Evolutionary conservation across 1,140 invertebrate species (phyloP), one percentile per base, ranked within the genome.

Genomic region (Pinna nobilis): DNA sequence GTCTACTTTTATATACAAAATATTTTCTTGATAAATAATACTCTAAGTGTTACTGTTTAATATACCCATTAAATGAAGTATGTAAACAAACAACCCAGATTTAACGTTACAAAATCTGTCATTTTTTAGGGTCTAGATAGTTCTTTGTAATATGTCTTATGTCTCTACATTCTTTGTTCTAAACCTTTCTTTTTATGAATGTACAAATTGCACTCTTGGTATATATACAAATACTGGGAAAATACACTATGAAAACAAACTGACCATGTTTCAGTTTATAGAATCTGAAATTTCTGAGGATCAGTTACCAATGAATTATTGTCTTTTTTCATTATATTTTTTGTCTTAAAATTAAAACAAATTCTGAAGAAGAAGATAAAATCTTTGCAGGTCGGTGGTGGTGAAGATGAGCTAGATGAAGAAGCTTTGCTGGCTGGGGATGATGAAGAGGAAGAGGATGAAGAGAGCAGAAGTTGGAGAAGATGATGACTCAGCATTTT

Each of bases 391-490:
- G 49, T 41, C 47, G 25, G 44, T 30, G 57, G 68, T 64, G 72
- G 15, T 65, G 59, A 65, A 39, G 77, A 84, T 69, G 85, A 87
- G 13, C 53, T 84, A 41, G 86, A 88, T 75, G 85, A 88, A 57
- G 87, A 87, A 39, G 81, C 82, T 7, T 72, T 86, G 32, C 77
- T 87, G 64, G 90, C 71, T 28, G 90, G 90, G 51, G 91, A 90
- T 41, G 92, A 92, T 68, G 92, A 92, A 51, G 92, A 92, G 23
- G 92, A 92, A 35, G 92, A 92, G 5, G 92, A 92, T 61, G 91
- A 91, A 69, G 92, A 87, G 88, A 83, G 75, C 53, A 57, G 88
- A 87, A 77, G 88, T 86, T 92, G 92, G 92, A 88, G 92, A 68
- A 91, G 91, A 89, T 92, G 69, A 83, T 37, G 33, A 13, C n/a